A percentile compares a stretch with the other conserved stretches of the same genome.
Conservation (phyloP, 2,113 vertebrate genomes). For the Cygnus atratus region DNA sequence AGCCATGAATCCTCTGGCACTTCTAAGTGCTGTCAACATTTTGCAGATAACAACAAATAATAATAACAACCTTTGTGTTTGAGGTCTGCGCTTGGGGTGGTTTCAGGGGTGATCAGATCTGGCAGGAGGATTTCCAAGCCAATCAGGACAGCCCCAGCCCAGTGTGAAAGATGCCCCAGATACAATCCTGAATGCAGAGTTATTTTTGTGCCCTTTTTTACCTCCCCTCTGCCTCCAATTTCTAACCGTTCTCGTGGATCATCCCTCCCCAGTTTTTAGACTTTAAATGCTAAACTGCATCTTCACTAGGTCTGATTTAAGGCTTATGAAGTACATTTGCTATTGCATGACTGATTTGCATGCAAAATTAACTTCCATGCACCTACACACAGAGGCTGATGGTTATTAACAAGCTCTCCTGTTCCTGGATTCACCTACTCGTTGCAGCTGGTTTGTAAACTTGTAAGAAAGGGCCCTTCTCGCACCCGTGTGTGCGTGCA, state of each 20-base stretch:
- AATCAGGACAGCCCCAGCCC: not conserved
- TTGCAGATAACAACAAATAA: slow-evolving; percentile 40
- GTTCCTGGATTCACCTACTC: not conserved
- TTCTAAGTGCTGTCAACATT: not conserved
- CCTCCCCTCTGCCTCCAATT: not conserved
- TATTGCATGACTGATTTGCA: not conserved
- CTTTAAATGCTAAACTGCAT: not conserved
- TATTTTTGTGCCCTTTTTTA: not conserved
- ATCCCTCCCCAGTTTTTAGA: not conserved
- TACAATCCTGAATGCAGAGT: not conserved
- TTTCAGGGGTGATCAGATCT: slow-evolving; percentile 35
- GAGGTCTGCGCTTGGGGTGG: slow-evolving; percentile 8
- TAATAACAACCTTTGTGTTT: slow-evolving; percentile 42
- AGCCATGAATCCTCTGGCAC: slow-evolving; percentile 46
- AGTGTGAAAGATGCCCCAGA: not conserved
- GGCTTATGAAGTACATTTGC: not conserved
- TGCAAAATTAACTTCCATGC: not conserved
- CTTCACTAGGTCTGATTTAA: not conserved
- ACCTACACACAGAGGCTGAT: not conserved
- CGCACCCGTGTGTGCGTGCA: accelerated
- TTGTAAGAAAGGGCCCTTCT: accelerated
- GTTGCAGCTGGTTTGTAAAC: not conserved
- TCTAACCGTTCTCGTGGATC: not conserved
- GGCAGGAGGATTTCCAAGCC: slow-evolving; percentile 16
- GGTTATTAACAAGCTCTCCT: not conserved